These are phyloP conservation scores for Trissonchulus sp. DNA, from an alignment of 2,888 invertebrate genomes.

Conservation along the genomic window DNA sequence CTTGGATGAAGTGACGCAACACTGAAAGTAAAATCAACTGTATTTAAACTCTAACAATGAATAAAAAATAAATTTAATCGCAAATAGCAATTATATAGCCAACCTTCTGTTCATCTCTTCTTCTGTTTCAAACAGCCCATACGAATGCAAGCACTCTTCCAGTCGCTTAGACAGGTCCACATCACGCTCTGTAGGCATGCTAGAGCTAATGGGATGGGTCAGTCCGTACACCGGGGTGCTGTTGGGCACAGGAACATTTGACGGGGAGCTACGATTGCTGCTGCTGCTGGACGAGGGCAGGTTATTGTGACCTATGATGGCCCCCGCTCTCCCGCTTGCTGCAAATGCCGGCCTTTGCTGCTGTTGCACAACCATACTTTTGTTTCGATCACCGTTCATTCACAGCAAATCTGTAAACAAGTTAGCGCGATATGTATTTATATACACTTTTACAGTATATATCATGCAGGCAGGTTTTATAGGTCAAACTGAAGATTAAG, in stretches of 20 bases:
- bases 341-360: too few species aligned
- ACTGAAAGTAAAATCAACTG: too few species aligned
- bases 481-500: too few species aligned
- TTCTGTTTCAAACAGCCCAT: constrained; percentile 44
- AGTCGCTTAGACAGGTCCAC: constrained; percentile 39
- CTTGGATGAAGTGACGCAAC: neutral
- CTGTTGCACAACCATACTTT: neutral
- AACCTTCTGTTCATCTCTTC: constrained; percentile 42
- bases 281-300: neutral
- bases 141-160: constrained; percentile 36
- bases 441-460: too few species aligned
- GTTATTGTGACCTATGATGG: neutral
- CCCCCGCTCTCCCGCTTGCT: neutral
- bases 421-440: too few species aligned
- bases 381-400: neutral
- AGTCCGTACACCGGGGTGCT: constrained; percentile 42
- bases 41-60: too few species aligned
- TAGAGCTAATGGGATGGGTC: constrained; percentile 38
- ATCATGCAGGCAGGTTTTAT: too few species aligned
- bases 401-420: neutral
- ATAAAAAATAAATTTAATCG: too few species aligned
- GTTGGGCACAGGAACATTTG: constrained; percentile 35
- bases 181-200: constrained; percentile 42
- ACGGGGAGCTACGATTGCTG: neutral
- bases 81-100: neutral